Evolutionary conservation across 1,140 invertebrate genomes (phyloP).

Genomic region (Pseudobourletiella spinata): DNA sequence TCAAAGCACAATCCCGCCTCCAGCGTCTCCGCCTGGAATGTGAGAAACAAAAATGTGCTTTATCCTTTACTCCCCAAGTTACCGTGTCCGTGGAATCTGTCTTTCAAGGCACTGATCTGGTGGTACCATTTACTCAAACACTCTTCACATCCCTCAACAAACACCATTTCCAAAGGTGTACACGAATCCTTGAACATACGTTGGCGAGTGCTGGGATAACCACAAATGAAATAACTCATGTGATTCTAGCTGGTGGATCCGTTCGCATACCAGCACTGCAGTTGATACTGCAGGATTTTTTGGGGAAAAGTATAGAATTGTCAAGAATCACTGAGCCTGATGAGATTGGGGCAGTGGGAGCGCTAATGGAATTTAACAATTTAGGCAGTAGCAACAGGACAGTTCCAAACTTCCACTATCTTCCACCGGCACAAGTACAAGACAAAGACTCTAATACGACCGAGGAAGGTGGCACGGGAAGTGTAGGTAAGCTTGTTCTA

Average conservation of each 20-base stretch:
- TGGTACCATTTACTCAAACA: conserved; percentile 2
- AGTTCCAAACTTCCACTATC: too few relatives aligned
- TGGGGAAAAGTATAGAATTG: too few relatives aligned
- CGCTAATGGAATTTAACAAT: too few relatives aligned
- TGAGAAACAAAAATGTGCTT: conserved; percentile 14
- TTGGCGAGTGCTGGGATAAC: conserved; percentile 49
- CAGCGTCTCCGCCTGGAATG: conserved; percentile 17
- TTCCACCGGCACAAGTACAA: too few relatives aligned
- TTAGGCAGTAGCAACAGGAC: too few relatives aligned
- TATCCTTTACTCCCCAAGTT: conserved; percentile 14
- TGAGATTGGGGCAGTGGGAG: too few relatives aligned
- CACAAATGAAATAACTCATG: conserved; percentile 39
- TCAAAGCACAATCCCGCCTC: not conserved
- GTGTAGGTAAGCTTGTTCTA: too few relatives aligned
- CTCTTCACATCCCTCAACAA: conserved; percentile 32
- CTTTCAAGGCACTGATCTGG: not conserved
- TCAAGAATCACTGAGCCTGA: too few relatives aligned
- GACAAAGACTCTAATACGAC: too few relatives aligned
- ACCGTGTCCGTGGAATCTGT: conserved; percentile 12
- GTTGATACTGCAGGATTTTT: too few relatives aligned
- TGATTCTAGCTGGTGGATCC: conserved; percentile 28
- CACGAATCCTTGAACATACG: conserved; percentile 53
- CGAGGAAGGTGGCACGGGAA: too few relatives aligned
- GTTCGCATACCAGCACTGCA: conserved; percentile 26
- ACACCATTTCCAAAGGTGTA: conserved; percentile 44